These are phyloP conservation scores for Macaca nemestrina DNA, from an alignment of 2,113 vertebrate genomes.

Conservation along the genomic window DNA sequence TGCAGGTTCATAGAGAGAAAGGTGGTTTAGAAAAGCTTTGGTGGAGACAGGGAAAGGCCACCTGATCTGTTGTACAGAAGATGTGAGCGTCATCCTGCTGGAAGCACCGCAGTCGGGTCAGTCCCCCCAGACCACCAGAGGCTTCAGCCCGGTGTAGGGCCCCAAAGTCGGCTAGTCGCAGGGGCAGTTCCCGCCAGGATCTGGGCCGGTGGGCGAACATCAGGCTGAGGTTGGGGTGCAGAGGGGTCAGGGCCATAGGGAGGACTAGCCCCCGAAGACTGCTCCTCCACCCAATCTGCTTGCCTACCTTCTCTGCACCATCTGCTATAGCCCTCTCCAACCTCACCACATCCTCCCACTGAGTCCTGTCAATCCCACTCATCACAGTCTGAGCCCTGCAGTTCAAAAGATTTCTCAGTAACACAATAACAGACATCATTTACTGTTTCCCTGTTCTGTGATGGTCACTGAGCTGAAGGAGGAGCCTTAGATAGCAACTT, in stretches of 20 bases:
- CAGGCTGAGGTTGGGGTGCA: conserved; percentile 81
- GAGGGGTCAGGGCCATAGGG: not conserved
- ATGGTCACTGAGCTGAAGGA: not conserved
- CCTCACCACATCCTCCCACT: not conserved
- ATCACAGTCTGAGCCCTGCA: not conserved
- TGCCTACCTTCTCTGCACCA: not conserved
- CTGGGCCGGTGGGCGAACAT: conserved; percentile 94
- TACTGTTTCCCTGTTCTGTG: not conserved
- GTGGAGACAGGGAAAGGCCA: conserved; percentile 57
- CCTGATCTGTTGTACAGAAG: conserved; percentile 93
- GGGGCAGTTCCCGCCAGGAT: conserved; percentile 94
- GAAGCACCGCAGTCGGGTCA: conserved; percentile 92
- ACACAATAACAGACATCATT: not conserved
- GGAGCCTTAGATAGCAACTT: not conserved
- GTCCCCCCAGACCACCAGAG: conserved; percentile 89
- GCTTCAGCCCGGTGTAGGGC: conserved; percentile 94
- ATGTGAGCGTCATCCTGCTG: conserved; percentile 96
- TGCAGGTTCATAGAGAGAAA: not conserved
- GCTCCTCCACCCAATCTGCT: too few relatives aligned
- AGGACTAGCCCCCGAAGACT: not conserved
- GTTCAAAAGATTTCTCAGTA: not conserved
- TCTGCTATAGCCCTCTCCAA: not conserved
- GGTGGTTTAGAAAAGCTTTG: not conserved
- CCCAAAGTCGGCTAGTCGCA: conserved; percentile 94
- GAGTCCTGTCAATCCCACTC: not conserved